Percentiles rank a stretch among this genome's conserved stretches.
These are phyloP conservation scores for Oryzaephilus surinamensis DNA, from an alignment of 1,140 invertebrate genomes.

Conservation along the genomic window DNA sequence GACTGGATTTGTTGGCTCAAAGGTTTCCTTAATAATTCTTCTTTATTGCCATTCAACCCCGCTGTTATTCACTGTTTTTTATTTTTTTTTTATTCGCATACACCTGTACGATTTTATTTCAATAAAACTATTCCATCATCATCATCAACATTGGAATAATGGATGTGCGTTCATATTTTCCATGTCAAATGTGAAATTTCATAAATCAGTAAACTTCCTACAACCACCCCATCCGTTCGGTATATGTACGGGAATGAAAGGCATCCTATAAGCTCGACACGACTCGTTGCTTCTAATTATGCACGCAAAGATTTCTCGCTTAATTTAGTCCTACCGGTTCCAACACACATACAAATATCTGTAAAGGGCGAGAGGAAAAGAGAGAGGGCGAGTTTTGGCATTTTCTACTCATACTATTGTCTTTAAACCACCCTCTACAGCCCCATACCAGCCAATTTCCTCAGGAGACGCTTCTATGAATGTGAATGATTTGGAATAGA, in stretches of 20 bases:
- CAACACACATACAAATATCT: neutral
- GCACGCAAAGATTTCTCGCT: conserved; percentile 34
- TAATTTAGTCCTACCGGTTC: conserved; percentile 31
- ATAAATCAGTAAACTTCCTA: conserved; percentile 23
- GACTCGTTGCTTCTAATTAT: conserved; percentile 34
- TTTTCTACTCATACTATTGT: too few species aligned
- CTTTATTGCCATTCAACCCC: conserved; percentile 30
- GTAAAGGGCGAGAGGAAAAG: too few species aligned
- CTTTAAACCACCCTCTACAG: conserved; percentile 5
- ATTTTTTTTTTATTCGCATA: conserved; percentile 14
- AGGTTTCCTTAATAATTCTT: conserved; percentile 37
- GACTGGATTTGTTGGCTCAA: conserved; percentile 35
- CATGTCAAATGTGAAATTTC: conserved; percentile 20
- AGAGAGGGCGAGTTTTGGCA: too few species aligned
- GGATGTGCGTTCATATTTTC: too few species aligned
- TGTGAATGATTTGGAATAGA: neutral
- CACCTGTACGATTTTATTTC: too few species aligned
- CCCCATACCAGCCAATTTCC: conserved; percentile 11
- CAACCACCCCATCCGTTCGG: neutral
- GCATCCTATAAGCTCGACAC: conserved; percentile 24
- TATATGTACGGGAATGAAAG: neutral
- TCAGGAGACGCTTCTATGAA: conserved; percentile 12
- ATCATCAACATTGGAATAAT: conserved; percentile 1
- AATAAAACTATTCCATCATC: neutral
- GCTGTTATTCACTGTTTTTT: conserved; percentile 21